phyloP scores from a whole-genome alignment of 2,888 invertebrate species.

The Ceraclea dissimilis region DNA sequence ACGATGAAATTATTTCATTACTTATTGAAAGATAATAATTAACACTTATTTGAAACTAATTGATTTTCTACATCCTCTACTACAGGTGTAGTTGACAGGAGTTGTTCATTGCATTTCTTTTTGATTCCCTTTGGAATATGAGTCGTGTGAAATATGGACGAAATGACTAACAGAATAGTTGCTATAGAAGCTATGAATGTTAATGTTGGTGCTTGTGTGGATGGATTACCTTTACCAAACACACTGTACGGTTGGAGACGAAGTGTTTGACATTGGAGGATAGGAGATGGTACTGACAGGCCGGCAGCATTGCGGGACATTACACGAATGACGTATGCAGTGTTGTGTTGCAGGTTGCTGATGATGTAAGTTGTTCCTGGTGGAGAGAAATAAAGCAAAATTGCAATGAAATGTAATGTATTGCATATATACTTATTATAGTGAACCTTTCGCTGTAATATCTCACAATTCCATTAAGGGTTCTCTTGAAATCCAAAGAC shows the following conservation, averaged over 20 bases:
- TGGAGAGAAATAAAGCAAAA: slow-evolving; percentile 11
- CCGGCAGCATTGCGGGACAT: slow-evolving; percentile 51
- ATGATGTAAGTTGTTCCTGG: slow-evolving; percentile 46
- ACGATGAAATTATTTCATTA: too few relatives aligned
- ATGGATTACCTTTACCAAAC: neutral
- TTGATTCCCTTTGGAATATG: neutral
- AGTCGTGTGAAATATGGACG: neutral
- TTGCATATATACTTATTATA: too few relatives aligned
- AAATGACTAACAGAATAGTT: neutral
- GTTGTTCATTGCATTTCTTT: neutral
- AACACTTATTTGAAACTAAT: neutral
- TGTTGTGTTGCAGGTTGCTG: slow-evolving; percentile 40
- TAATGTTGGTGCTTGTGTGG: neutral
- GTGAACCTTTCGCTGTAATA: too few relatives aligned
- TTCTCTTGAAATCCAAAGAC: neutral
- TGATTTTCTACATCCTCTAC: neutral
- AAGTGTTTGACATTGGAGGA: slow-evolving; percentile 16
- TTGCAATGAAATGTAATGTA: too few relatives aligned
- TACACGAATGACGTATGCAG: slow-evolving; percentile 46
- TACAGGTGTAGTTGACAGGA: neutral
- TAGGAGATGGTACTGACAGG: slow-evolving; percentile 27
- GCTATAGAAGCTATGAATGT: neutral
- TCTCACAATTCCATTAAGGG: too few relatives aligned
- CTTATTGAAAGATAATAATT: too few relatives aligned
- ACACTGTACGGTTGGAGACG: slow-evolving; percentile 17